These are phyloP conservation scores for Ciconia boyciana DNA, from an alignment of 2,113 vertebrate species.

Conservation along the genomic window DNA sequence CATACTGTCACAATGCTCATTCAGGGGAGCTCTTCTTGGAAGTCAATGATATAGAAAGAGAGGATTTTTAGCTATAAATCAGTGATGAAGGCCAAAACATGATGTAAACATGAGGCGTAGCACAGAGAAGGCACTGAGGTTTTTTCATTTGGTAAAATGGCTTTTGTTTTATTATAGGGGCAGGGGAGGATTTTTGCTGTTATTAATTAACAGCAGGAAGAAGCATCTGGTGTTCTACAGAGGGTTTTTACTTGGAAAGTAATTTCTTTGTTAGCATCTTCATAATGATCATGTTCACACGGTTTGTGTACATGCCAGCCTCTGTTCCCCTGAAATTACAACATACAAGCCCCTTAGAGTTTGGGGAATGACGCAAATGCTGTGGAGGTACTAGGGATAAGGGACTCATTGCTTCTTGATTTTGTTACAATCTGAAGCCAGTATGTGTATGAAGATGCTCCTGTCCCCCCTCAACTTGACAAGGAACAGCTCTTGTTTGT, in stretches of 20 bases:
- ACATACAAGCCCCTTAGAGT: background rate
- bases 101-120: background rate
- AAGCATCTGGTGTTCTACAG: background rate
- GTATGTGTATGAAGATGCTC: accelerated
- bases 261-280: background rate
- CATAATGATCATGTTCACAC: background rate
- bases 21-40: background rate
- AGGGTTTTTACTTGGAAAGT: background rate
- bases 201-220: background rate
- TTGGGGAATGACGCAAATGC: background rate
- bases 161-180: background rate
- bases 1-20: background rate
- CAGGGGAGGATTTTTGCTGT: background rate
- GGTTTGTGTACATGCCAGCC: background rate
- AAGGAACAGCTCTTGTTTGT: background rate
- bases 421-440: background rate
- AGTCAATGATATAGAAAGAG: background rate
- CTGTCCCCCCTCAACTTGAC: accelerated
- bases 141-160: background rate
- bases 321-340: background rate
- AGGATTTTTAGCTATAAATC: background rate
- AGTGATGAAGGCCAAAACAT: background rate
- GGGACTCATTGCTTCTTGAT: background rate
- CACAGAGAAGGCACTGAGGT: background rate
- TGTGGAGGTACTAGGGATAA: background rate